Base-by-base conservation (phyloP, 2,888 invertebrate species). In the Anoplius nigerrimus region DNA sequence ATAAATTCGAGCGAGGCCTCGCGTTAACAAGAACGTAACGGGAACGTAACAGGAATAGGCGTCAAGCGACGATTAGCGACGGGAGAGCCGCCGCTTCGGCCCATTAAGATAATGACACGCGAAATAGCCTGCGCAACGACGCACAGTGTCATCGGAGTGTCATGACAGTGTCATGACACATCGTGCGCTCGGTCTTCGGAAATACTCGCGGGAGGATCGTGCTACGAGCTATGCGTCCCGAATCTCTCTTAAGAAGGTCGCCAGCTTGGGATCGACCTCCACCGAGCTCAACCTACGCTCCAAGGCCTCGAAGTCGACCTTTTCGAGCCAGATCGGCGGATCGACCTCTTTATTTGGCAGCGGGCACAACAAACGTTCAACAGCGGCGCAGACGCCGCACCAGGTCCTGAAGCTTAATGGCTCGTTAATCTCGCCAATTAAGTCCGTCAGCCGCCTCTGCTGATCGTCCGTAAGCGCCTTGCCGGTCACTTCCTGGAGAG, bases 301-400 rank as follows among this genome's bases (percentile, higher is more conserved):
- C 3, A 88, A 77, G 2, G 73, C 74, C 43, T 85, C 82, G 48
- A 88, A 88, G 53, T 88, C 88, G 0, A 81, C 81, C 43, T 75
- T 78, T 61, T 88, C 88, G 22, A 88, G 81, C 87, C 87, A 88
- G 0, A 76, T 66, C 0, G 87, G 93, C 0, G 94, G 94, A 89
- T 95, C 95, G 20, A 89, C 88, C 1, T 92, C 91, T 72, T 91
- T 90, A 5, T 90, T 82, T 21, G 92, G 91, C 34, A 92, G 89
- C 0, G 91, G 89, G 48, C 93, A 93, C 54, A 92, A 90, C 78
- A 93, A 89, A 60, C 96, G 90, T 86, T 96, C 96, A 72, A 93
- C 93, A 62, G 94, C 90, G 0, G 95, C 95, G 74, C 94, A 94
- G 45, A 96, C 88, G 0, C 95, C 95, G 82, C 95, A 94, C 93